Evolutionary conservation across 2,888 invertebrate species (phyloP), one percentile per base, ranked within the genome.

Genomic region (Eutolmus rufibarbis): DNA sequence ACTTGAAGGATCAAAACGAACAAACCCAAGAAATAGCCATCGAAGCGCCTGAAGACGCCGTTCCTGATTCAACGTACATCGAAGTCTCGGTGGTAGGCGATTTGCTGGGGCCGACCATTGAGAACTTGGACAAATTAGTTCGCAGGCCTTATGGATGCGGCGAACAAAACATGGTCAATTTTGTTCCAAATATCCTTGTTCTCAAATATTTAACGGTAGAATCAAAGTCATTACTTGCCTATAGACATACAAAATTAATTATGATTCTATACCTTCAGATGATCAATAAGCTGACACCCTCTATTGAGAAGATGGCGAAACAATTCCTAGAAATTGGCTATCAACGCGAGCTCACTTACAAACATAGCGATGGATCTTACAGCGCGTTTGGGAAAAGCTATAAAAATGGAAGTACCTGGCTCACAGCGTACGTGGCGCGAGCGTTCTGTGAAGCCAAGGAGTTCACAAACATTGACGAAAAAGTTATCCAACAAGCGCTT

Each of bases 141-240:
- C 93, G 95, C 89, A 94, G 97, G 92, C 97, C 98, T 0, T 96
- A 91, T 94, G 98, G 91, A 95, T 97, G 88, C 97, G 98, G 98
- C 95, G 93, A 94, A 93, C 93, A 91, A 88, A 91, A 92, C 86
- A 92, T 92, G 91, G 90, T 96, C 0, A 94, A 94, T 23, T 94
- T 96, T 90, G 95, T 95, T 0, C 96, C 96, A 0, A 96, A 96
- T 90, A 94, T 96, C 86, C 94, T 95, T 90, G 94, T 96, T 2
- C 91, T 96, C 12, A 93, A 94, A 88, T 96, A 96, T 90, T 92
- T 96, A 88, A 94, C 94, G 92, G 93, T 96, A 91, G 90, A 1
- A 28, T 28, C 28, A 28, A 28, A 28, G 2, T 28, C 2, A 28
- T 2, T 28, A 28, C 28, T 28, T 28, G 28, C 2, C 1, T 1